Percentiles rank a stretch among this genome's conserved stretches.
Conservation (phyloP, 2,113 vertebrate genomes). For the Ceratotherium simum region DNA sequence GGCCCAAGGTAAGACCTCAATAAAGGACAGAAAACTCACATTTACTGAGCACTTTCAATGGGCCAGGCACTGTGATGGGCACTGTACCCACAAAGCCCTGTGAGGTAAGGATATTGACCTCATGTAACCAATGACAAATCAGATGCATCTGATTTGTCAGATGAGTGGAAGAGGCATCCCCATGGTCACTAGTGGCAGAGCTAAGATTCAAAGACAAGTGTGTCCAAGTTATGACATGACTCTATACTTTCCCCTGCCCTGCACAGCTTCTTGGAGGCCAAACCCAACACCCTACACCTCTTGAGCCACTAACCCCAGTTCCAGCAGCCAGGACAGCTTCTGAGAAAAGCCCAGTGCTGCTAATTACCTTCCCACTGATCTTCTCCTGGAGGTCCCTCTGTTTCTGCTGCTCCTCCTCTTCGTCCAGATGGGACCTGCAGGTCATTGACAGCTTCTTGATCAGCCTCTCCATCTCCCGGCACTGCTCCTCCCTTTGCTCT, state of each 20-base stretch:
- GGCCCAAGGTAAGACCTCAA: not conserved
- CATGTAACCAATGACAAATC: not conserved
- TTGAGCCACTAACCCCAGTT: not conserved
- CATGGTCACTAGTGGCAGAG: not conserved
- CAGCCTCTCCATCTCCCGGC: slow-evolving; percentile 95
- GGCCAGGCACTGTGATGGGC: not conserved
- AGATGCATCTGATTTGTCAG: too few species aligned
- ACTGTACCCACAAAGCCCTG: not conserved
- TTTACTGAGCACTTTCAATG: not conserved
- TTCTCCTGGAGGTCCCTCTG: slow-evolving; percentile 95
- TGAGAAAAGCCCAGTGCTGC: not conserved
- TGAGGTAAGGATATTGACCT: not conserved
- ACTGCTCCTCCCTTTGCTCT: slow-evolving; percentile 95
- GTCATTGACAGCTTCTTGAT: slow-evolving; percentile 96
- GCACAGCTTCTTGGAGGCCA: not conserved
- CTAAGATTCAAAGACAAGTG: not conserved
- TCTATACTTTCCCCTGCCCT: not conserved
- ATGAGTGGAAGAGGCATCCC: not conserved
- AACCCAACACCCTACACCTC: not conserved
- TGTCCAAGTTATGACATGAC: not conserved
- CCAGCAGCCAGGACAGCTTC: not conserved
- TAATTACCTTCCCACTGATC: slow-evolving; percentile 93
- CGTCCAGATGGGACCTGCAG: slow-evolving; percentile 95
- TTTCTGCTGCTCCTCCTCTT: slow-evolving; percentile 92
- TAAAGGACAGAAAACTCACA: slow-evolving; percentile 18